These are phyloP conservation scores for Sternotherus odoratus DNA, from an alignment of 2,797 vertebrate species.

Conservation along the genomic window DNA sequence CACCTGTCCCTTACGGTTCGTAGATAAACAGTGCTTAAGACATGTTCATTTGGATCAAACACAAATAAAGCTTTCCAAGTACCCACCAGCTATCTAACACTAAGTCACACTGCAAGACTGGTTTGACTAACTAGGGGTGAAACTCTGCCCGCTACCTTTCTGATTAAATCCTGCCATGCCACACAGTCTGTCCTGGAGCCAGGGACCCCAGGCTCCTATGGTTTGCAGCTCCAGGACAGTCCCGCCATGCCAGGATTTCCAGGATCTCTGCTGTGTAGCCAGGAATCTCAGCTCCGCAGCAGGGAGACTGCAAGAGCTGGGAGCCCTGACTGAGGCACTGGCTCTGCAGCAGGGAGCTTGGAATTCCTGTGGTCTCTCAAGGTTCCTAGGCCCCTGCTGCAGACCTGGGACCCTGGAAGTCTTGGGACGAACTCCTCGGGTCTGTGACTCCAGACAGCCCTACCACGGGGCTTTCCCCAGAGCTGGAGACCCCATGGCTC, in stretches of 20 bases:
- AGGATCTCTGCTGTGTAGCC: neutral
- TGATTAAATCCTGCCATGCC: neutral
- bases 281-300: neutral
- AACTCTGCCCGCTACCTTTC: neutral
- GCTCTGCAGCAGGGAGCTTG: neutral
- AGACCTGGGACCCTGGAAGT: too few relatives aligned
- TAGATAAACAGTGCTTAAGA: neutral
- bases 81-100: neutral
- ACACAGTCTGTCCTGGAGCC: neutral
- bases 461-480: too few relatives aligned
- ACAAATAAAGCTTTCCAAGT: neutral
- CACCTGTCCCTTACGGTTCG: neutral
- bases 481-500: neutral
- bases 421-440: too few relatives aligned
- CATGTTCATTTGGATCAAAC: neutral
- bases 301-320: neutral
- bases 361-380: too few relatives aligned
- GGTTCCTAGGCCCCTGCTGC: too few relatives aligned
- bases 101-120: neutral
- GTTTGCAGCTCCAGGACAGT: neutral
- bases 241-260: neutral
- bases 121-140: neutral
- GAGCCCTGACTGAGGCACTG: neutral
- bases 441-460: too few relatives aligned
- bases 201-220: neutral